Evolutionary conservation across 2,888 invertebrate species (phyloP), one percentile per base, ranked within the genome.

Genomic region (Actias luna): DNA sequence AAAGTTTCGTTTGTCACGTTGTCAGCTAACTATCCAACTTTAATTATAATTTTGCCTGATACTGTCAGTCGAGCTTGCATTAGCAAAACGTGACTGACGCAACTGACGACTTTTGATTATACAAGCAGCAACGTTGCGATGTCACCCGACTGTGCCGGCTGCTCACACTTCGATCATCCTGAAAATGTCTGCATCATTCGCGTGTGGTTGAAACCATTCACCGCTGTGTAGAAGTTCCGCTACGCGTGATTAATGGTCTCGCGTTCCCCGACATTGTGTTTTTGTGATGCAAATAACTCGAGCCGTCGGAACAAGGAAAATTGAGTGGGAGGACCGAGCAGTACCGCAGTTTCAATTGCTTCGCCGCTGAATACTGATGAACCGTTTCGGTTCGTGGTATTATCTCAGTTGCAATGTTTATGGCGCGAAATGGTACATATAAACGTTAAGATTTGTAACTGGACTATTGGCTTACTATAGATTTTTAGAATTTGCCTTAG

Each of bases 281-380:
- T 92, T 92, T 92, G 91, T 92, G 90, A 92, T 92, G 92, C 92
- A 92, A 92, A 92, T 92, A 89, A 90, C 89, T 90, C 85, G 85
- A 88, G 86, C 87, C 87, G 86, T 87, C 89, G 90, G 89, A 89
- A 90, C 89, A 88, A 88, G 89, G 88, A 88, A 88, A 90, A 90
- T 90, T 89, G 88, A 88, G 90, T 87, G 88, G 88, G 88, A 88
- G 89, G 88, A 83, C 86, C 82, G 85, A 85, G 83, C 84, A 82
- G 85, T 82, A 83, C 87, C 89, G 85, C 88, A 89, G 88, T 91
- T 91, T 90, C 91, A 90, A 91, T 91, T 91, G 89, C 89, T 88
- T 79, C 79, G 77, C 87, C 85, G 85, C 87, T 88, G 91, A 91
- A 90, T 90, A 89, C 89, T 90, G 89, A 91, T 91, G 89, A 89